phyloP scores from a whole-genome alignment of 1,140 invertebrate genomes.

The Papilio dardanus region DNA sequence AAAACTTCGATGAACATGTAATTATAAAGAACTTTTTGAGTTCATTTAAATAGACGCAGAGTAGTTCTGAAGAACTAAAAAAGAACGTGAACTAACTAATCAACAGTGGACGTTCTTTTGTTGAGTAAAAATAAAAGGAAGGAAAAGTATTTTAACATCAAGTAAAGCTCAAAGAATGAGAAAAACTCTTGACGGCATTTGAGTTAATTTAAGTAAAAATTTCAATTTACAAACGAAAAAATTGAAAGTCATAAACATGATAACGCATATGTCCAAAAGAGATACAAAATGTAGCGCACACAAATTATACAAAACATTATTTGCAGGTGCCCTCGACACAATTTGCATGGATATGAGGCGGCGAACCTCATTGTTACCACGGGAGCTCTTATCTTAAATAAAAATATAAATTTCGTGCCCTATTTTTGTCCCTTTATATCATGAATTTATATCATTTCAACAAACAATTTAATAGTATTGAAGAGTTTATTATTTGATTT shows the following conservation, averaged over 20 bases:
- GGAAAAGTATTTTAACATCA: not conserved
- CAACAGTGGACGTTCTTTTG: not conserved
- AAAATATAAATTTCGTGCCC: conserved; percentile 12
- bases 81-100: not conserved
- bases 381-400: conserved; percentile 25
- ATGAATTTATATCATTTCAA: conserved; percentile 7
- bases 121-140: not conserved
- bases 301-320: conserved; percentile 25
- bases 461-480: not conserved
- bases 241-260: not conserved
- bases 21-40: not conserved
- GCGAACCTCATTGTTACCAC: conserved; percentile 17
- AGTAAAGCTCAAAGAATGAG: not conserved
- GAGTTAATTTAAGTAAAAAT: not conserved
- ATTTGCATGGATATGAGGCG: conserved; percentile 24
- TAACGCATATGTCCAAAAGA: conserved; percentile 11
- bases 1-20: not conserved
- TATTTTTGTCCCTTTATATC: conserved; percentile 11
- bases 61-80: conserved; percentile 2
- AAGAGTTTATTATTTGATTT: too few relatives aligned
- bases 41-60: not conserved
- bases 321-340: conserved; percentile 21
- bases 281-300: conserved; percentile 3
- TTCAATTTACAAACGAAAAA: not conserved
- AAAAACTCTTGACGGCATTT: not conserved